Evolutionary conservation across 2,888 invertebrate genomes (phyloP).

Genomic region (Parapristionchus giblindavisi): DNA sequence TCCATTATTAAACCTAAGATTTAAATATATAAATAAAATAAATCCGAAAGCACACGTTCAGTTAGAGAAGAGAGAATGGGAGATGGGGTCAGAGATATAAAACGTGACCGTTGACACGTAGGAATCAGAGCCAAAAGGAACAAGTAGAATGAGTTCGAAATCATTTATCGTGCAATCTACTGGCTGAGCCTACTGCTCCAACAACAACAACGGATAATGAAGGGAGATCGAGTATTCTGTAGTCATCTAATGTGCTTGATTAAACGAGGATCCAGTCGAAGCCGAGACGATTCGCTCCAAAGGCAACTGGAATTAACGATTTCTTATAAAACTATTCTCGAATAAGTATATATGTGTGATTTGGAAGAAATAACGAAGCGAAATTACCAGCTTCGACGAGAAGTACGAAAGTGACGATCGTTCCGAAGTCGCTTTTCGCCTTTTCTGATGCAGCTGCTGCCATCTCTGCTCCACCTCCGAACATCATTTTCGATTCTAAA

Average conservation of each 20-base stretch:
- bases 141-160: background rate
- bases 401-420: slow-evolving; percentile 46
- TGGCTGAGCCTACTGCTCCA: background rate
- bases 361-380: background rate
- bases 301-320: slow-evolving; percentile 36
- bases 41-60: too few species aligned
- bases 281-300: slow-evolving; percentile 10
- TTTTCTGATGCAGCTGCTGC: slow-evolving; percentile 45
- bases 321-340: too few species aligned
- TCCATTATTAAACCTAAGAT: background rate
- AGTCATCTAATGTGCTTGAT: background rate
- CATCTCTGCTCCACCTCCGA: slow-evolving; percentile 39
- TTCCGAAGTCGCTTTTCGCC: slow-evolving; percentile 48
- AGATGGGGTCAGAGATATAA: background rate
- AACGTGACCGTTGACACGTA: slow-evolving; percentile 32
- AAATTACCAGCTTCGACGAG: slow-evolving; percentile 46
- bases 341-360: background rate
- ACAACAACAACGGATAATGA: slow-evolving; percentile 1
- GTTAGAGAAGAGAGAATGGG: background rate
- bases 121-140: background rate
- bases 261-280: slow-evolving; percentile 33
- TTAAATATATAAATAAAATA: background rate
- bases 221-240: background rate
- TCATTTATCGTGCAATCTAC: slow-evolving; percentile 24
- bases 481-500: slow-evolving; percentile 28